Base-by-base conservation (phyloP, 2,888 invertebrate genomes). In the Tipula unca region DNA sequence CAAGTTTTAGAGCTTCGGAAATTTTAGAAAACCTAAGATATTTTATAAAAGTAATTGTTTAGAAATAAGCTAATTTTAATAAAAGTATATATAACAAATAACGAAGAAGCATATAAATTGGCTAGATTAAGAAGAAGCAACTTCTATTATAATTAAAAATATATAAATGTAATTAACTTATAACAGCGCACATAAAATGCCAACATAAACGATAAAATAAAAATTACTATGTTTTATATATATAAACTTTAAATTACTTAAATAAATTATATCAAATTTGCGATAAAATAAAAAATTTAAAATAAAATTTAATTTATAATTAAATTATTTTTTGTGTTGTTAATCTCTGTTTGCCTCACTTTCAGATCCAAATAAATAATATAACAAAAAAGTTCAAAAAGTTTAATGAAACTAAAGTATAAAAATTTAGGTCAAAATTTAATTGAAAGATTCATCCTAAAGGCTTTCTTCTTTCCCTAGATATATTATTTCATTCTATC, bases 341-440 rank as follows among this genome's bases (percentile, higher is more conserved):
- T 69, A 69, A 69, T 69, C 69, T 69, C 10, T 69, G 25, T 69
- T 69, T 25, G 69, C 69, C 69, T 69, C 69, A 69, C 69, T 69
- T 69, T 69, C 25, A 69, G 69, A 69, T 69, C 69, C 69, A 69
- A 69, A 69, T 69, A 69, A 69, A 69, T 69, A 69, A 69, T 69
- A 69, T 6, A 42, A 42, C 1, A 48, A 48, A 69, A 69, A 69
- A 69, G 69, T 69, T 69, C 69, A 25, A 69, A 48, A 69, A 69
- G 69, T 69, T 25, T n/a, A n/a, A 69, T 69, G 69, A 25, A 69
- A 69, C 69, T 69, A 69, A 69, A 69, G 25, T 25, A 69, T 8
- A 69, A 69, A 69, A 69, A 25, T 69, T 69, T 69, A 69, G 69
- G 69, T 69, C 69, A 69, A 69, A 69, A 69, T 69, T 69, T 25